A percentile compares a stretch with the other conserved stretches of the same genome.
phyloP scores from a whole-genome alignment of 2,888 invertebrate genomes.

The Celastrina argiolus region DNA sequence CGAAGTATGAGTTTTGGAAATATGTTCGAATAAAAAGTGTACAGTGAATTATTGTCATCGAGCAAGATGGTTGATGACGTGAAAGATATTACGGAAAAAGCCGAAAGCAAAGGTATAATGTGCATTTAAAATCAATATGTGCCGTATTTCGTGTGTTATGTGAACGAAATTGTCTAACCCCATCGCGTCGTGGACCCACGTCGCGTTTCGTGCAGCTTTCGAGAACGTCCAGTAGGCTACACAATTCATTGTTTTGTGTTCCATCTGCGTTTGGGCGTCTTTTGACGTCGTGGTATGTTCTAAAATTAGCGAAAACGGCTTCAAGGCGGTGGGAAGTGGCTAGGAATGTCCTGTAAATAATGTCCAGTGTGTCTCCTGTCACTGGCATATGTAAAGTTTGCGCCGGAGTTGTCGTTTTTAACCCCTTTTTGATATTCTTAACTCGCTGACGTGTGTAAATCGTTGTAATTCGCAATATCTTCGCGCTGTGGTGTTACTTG shows the following conservation, averaged over 20 bases:
- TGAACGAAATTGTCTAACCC: slow-evolving; percentile 73
- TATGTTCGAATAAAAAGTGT: slow-evolving; percentile 77
- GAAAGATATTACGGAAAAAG: slow-evolving; percentile 74
- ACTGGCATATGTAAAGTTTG: slow-evolving; percentile 31
- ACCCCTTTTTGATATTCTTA: slow-evolving; percentile 37
- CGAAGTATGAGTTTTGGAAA: slow-evolving; percentile 76
- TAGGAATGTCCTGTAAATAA: slow-evolving; percentile 53
- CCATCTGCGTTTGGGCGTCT: slow-evolving; percentile 68
- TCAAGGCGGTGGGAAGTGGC: slow-evolving; percentile 59
- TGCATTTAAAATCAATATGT: slow-evolving; percentile 67
- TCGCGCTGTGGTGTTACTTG: slow-evolving; percentile 34
- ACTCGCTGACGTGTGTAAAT: slow-evolving; percentile 30
- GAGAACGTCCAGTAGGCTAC: slow-evolving; percentile 65
- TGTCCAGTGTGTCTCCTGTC: slow-evolving; percentile 40
- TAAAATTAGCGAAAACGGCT: slow-evolving; percentile 66
- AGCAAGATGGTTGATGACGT: slow-evolving; percentile 78
- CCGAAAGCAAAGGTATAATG: slow-evolving; percentile 75
- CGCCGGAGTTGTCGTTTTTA: slow-evolving; percentile 36
- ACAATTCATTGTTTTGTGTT: slow-evolving; percentile 70
- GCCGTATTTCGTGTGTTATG: slow-evolving; percentile 68
- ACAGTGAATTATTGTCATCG: slow-evolving; percentile 74
- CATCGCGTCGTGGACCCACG: slow-evolving; percentile 77
- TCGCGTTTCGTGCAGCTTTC: slow-evolving; percentile 67
- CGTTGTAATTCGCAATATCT: slow-evolving; percentile 26
- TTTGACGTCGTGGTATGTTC: slow-evolving; percentile 74